Conservation (phyloP, 2,888 invertebrate species). For the Tipula vernalis region DNA sequence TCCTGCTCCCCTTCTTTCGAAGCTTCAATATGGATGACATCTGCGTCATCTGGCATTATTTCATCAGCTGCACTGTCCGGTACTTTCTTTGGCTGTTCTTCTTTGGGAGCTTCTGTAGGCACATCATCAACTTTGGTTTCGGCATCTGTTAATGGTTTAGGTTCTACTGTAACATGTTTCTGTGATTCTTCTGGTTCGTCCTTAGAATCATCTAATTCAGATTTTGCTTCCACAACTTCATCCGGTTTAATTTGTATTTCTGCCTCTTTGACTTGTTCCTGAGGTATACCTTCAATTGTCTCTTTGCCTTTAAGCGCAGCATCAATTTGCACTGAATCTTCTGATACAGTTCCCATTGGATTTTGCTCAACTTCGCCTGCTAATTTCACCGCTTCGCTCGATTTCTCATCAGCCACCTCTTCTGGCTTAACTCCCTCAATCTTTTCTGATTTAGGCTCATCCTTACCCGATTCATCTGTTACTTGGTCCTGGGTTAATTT, state of each 20-base stretch:
- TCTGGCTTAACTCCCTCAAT: constrained; percentile 15
- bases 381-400: neutral
- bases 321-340: neutral
- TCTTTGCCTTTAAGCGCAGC: too few relatives aligned
- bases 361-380: constrained; percentile 12
- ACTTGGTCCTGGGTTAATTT: neutral
- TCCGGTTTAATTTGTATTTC: neutral
- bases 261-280: neutral
- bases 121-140: neutral
- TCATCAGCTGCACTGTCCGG: neutral
- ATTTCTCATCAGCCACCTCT: constrained; percentile 13
- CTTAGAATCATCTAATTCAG: neutral
- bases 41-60: neutral
- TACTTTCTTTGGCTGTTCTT: neutral
- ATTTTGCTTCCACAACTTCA: neutral
- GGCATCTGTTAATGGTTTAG: neutral
- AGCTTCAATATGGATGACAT: too few relatives aligned
- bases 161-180: too few relatives aligned
- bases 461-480: neutral
- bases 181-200: too few relatives aligned
- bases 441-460: neutral
- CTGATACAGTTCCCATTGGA: neutral
- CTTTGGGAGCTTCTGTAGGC: neutral
- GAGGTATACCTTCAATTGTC: too few relatives aligned
- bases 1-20: constrained; percentile 10